Percentiles rank a stretch among this genome's conserved stretches.
Evolutionary conservation across 2,797 vertebrate genomes (phyloP).

Genomic region (Sparidentex hasta): DNA sequence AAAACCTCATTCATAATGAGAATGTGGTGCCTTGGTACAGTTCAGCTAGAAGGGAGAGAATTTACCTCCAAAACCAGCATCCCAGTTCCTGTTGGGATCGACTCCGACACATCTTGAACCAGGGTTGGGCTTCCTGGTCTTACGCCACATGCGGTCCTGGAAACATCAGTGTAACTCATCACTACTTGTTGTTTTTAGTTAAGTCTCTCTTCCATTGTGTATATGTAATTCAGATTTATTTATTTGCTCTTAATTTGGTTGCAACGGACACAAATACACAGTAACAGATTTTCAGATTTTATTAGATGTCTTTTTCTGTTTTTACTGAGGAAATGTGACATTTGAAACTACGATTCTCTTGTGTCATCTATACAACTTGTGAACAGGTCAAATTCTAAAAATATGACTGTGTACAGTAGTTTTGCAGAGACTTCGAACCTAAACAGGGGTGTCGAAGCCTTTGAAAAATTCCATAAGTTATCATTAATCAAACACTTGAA

Average conservation of each 20-base stretch:
- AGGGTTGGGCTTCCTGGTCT: slow-evolving; percentile 89
- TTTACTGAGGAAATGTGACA: background rate
- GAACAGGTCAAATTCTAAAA: no score
- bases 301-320: background rate
- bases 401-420: background rate
- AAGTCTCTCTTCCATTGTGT: background rate
- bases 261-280: background rate
- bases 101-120: slow-evolving; percentile 88
- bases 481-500: background rate
- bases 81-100: slow-evolving; percentile 98
- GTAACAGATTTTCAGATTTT: background rate
- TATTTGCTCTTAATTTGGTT: background rate
- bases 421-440: background rate
- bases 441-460: background rate
- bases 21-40: background rate
- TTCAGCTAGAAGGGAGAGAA: background rate
- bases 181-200: background rate
- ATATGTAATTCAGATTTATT: background rate
- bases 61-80: slow-evolving; percentile 91
- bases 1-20: no score
- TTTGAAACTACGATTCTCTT: background rate
- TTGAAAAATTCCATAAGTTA: background rate
- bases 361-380: background rate
- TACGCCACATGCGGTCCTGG: slow-evolving; percentile 97
- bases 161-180: slow-evolving; percentile 5